Evolutionary conservation across 2,113 vertebrate species (phyloP), one percentile per base, ranked within the genome.

Genomic region (western clawed frog (Xenopus tropicalis)): DNA sequence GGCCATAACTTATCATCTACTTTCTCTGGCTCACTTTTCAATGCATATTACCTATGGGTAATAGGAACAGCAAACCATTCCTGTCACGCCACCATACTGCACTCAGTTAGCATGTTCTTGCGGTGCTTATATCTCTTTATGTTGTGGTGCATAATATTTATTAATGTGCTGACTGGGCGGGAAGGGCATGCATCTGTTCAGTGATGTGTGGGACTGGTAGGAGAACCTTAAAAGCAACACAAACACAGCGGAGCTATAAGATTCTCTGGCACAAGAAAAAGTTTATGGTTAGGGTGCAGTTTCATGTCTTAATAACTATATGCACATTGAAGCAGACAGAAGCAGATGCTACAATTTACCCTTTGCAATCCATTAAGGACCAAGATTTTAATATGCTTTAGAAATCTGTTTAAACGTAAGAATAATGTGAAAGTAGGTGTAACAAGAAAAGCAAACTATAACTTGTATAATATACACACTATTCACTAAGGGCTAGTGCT

Each of bases 41-140:
- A 17, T 8, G 14, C 44, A 51, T 37, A 16, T 20, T 12, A 43
- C 37, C 21, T 17, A 43, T 69, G 73, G 73, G 24, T 54, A 43
- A 10, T 51, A 43, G 44, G 16, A 69, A 17, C 10, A 16, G 19
- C 23, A 66, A n/a, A 51, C 11, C 13, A 29, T 69, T 75, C 21
- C 12, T 56, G 25, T 20, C 20, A 42, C 25, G 22, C 66, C 42
- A 20, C 46, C 29, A 68, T 69, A 25, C 66, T 76, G 73, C 73
- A 69, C 48, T 56, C 22, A 29, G 42, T 51, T 56, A 69, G 73
- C 66, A 76, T 76, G 66, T 69, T 74, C 66, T 76, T 69, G n/a
- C 66, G 56, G 58, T 69, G 73, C 66, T 52, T 69, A 11, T 63
- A 69, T 24, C 20, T 69, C 66, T 37, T 37, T 56, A 75, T 75